A percentile compares a stretch with the other conserved stretches of the same genome.
phyloP scores from a whole-genome alignment of 2,113 vertebrate species.

The Eulemur rufifrons region DNA sequence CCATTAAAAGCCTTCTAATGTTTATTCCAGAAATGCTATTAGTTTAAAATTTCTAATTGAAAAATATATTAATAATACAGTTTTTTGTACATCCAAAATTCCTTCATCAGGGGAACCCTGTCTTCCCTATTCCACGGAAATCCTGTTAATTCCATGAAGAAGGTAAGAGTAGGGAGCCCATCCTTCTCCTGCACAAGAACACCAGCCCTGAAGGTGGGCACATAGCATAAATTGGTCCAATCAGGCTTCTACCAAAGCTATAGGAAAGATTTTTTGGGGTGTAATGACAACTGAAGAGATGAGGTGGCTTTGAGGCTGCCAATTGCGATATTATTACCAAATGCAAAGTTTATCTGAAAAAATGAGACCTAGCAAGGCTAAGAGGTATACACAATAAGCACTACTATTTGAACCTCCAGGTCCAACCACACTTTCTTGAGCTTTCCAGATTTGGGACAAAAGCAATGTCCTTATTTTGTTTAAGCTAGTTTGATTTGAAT shows the following conservation, averaged over 20 bases:
- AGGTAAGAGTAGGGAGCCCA: neutral
- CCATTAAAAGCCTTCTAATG: neutral
- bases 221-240: neutral
- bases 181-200: neutral
- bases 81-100: neutral
- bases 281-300: neutral
- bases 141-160: neutral
- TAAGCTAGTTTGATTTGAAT: neutral
- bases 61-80: neutral
- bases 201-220: neutral
- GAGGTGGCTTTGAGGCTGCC: neutral
- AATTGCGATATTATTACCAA: neutral
- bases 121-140: neutral
- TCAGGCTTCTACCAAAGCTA: neutral
- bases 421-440: neutral
- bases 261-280: too few relatives aligned
- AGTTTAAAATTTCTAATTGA: neutral
- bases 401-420: neutral
- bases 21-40: neutral
- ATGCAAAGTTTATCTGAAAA: neutral
- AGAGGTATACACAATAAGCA: neutral
- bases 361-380: neutral
- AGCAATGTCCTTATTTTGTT: neutral
- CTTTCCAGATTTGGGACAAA: neutral
- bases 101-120: neutral